A percentile compares a stretch with the other conserved stretches of the same genome.
Evolutionary conservation across 2,113 vertebrate species (phyloP).

Genomic region (Aythya baeri): DNA sequence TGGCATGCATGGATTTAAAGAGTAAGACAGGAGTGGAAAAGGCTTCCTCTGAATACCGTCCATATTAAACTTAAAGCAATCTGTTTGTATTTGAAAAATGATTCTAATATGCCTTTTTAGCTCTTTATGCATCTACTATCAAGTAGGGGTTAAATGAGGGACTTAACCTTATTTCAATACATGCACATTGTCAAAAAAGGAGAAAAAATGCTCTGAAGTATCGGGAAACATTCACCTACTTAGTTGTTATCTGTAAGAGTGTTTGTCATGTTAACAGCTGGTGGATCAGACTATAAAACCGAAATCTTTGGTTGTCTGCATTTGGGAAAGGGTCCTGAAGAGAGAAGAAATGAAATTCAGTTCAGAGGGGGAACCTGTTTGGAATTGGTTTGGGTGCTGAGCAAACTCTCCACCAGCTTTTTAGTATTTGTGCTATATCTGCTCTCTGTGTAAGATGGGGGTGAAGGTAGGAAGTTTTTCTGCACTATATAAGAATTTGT

Average conservation of each 20-base stretch:
- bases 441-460: neutral
- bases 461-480: neutral
- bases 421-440: neutral
- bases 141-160: neutral
- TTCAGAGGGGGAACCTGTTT: neutral
- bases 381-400: neutral
- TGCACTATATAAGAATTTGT: neutral
- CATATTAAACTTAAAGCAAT: neutral
- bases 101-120: neutral
- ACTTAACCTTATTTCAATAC: neutral
- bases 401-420: neutral
- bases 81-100: neutral
- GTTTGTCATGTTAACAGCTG: neutral
- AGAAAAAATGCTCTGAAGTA: neutral
- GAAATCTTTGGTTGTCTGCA: neutral
- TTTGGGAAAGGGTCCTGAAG: neutral
- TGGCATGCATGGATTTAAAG: too few relatives aligned
- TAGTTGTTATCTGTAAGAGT: neutral
- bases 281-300: neutral
- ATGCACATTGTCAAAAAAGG: neutral
- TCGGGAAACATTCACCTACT: neutral
- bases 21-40: neutral
- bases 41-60: neutral
- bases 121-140: neutral
- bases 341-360: neutral